Evolutionary conservation across 1,140 invertebrate species (phyloP).

Genomic region (Helicoverpa armigera): DNA sequence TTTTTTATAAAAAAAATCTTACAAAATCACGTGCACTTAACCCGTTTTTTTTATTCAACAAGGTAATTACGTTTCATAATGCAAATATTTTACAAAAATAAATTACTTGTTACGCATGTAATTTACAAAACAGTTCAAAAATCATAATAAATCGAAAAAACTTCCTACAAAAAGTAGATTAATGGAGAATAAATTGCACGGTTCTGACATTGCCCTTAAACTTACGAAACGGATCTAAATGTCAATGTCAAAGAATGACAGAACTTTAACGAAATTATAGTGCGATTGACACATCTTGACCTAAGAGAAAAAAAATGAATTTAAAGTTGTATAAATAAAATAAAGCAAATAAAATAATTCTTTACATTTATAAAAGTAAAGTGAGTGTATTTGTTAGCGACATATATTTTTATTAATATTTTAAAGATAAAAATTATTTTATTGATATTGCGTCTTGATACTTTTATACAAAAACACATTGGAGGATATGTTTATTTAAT

Average conservation of each 20-base stretch:
- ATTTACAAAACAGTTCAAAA: not conserved
- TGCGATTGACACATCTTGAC: not conserved
- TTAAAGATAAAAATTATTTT: not conserved
- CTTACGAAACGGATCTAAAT: conserved; percentile 26
- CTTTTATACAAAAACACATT: no score
- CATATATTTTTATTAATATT: no score
- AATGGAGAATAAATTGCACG: conserved; percentile 39
- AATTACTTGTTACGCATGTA: not conserved
- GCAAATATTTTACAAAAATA: not conserved
- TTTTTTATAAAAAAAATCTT: no score
- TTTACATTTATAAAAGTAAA: not conserved
- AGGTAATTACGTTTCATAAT: not conserved
- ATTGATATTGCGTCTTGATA: not conserved
- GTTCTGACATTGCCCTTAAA: conserved; percentile 42
- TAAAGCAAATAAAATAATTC: not conserved
- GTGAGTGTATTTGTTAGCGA: no score
- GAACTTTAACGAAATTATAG: conserved; percentile 10
- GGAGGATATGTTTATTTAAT: no score
- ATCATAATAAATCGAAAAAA: not conserved
- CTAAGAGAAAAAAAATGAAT: no score
- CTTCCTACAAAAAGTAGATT: conserved; percentile 28
- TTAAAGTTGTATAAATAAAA: not conserved
- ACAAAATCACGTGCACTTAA: no score
- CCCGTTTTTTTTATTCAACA: not conserved
- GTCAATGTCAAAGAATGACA: conserved; percentile 31